These are phyloP conservation scores for Branchinecta sandiegonensis DNA, from an alignment of 2,888 invertebrate species.

Conservation along the genomic window DNA sequence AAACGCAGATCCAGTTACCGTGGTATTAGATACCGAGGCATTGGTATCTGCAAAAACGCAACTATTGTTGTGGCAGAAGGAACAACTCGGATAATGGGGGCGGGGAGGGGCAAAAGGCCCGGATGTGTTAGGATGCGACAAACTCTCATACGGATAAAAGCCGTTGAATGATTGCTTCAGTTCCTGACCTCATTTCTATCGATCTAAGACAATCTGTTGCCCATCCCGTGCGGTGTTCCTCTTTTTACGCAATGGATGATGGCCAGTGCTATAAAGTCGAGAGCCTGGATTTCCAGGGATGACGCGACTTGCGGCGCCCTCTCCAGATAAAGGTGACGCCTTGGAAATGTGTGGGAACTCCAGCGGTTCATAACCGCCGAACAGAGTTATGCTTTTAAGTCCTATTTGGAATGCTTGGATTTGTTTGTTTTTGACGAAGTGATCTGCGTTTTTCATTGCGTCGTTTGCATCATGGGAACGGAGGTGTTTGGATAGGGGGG, in stretches of 20 bases:
- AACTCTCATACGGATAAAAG: no score
- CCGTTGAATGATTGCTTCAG: no score
- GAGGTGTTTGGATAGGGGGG: neutral
- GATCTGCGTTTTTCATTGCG: constrained; percentile 2
- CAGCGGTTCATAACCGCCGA: neutral
- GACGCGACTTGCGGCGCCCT: neutral
- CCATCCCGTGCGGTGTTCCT: neutral
- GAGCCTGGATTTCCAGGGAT: neutral
- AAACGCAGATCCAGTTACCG: no score
- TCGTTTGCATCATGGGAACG: neutral
- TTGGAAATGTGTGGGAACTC: constrained; percentile 11
- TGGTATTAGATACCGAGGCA: no score
- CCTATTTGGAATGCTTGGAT: neutral
- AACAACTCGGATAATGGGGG: no score
- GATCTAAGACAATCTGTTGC: neutral
- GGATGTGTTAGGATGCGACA: no score
- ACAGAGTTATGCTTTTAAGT: constrained; percentile 14
- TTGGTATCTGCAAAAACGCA: no score
- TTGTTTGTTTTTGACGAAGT: constrained; percentile 11
- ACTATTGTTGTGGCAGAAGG: no score
- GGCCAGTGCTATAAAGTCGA: neutral
- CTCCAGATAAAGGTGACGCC: constrained; percentile 12
- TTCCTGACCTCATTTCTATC: no score
- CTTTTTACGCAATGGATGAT: neutral
- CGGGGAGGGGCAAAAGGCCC: no score